A percentile compares a stretch with the other conserved stretches of the same genome.
Conservation (phyloP, 2,888 invertebrate species). For the Serrognathus titanus region DNA sequence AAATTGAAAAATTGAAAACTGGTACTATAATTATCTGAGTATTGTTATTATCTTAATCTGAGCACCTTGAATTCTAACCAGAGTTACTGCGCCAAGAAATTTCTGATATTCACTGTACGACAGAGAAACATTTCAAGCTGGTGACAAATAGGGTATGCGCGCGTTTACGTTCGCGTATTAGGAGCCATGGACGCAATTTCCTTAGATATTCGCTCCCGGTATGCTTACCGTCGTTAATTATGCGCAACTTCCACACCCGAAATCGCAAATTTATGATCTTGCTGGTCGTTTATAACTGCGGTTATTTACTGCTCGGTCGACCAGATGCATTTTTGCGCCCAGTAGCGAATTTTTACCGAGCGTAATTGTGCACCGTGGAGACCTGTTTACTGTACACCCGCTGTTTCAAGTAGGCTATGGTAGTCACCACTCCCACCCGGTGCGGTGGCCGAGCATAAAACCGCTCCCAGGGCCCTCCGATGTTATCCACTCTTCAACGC, state of each 20-base stretch:
- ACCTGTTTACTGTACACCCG: constrained; percentile 16
- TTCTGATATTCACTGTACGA: too few species aligned
- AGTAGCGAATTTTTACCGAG: constrained; percentile 7
- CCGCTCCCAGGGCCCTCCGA: constrained; percentile 11
- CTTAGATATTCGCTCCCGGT: too few species aligned
- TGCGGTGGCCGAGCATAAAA: constrained; percentile 7
- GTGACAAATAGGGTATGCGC: too few species aligned
- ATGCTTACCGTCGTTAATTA: not conserved
- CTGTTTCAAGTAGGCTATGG: constrained; percentile 16
- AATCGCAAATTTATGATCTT: constrained; percentile 5
- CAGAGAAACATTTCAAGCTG: too few species aligned
- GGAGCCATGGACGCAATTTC: too few species aligned
- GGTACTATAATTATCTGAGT: too few species aligned
- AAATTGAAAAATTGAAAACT: too few species aligned
- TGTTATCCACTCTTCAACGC: not conserved
- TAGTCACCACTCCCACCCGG: constrained; percentile 16
- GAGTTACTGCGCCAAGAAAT: too few species aligned
- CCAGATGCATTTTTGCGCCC: constrained; percentile 1
- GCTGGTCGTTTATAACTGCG: constrained; percentile 5
- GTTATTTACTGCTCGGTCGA: constrained; percentile 11
- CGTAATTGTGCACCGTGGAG: constrained; percentile 8
- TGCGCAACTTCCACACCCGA: constrained; percentile 7
- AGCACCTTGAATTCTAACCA: too few species aligned
- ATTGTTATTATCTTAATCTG: too few species aligned
- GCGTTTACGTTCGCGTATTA: too few species aligned